Base-by-base conservation (phyloP, 2,113 vertebrate genomes). In the Fulmarus glacialis region DNA sequence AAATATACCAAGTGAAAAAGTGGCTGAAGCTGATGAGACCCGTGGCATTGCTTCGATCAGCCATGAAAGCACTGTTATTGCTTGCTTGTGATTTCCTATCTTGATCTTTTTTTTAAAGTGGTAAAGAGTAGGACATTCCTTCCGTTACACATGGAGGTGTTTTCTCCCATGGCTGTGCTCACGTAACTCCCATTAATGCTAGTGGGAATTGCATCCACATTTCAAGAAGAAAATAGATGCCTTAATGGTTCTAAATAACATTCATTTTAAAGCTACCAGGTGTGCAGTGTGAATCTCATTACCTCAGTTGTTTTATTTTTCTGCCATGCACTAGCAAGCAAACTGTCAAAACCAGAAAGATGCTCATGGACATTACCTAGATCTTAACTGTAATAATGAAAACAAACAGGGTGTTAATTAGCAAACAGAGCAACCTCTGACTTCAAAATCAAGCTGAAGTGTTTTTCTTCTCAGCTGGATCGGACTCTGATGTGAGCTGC, bases 241-340 rank as follows among this genome's bases (percentile, higher is more conserved):
- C 9, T n/a, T 74, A 34, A 38, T 60, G 20, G 38, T 83, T 96
- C 82, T 62, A 21, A 89, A 50, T 87, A 70, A 84, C 40, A 42
- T 43, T 93, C 2, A 68, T 92, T 95, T 94, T 71, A 80, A 94
- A 96, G 90, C 91, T 55, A 78, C 48, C 43, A 45, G 32, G 42
- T 96, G 48, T 53, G 56, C 60, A 68, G 13, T 12, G 38, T 29
- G 73, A 60, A 20, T 80, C 40, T 81, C 22, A 87, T 64, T 77
- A 29, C 91, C 42, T 64, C 58, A 53, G 36, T n/a, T 78, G 48
- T 12, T 63, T 47, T 64, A 6, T 87, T 82, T 63, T 95, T 91
- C 36, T 93, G 24, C 23, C 50, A 56, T 85, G 82, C 26, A 87
- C 22, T 42, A 72, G 63, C 43, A 87, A 96, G 29, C 11, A 74